A percentile compares a stretch with the other conserved stretches of the same genome.
Conservation (phyloP, 2,113 vertebrate species). For the Ptyas mucosa region DNA sequence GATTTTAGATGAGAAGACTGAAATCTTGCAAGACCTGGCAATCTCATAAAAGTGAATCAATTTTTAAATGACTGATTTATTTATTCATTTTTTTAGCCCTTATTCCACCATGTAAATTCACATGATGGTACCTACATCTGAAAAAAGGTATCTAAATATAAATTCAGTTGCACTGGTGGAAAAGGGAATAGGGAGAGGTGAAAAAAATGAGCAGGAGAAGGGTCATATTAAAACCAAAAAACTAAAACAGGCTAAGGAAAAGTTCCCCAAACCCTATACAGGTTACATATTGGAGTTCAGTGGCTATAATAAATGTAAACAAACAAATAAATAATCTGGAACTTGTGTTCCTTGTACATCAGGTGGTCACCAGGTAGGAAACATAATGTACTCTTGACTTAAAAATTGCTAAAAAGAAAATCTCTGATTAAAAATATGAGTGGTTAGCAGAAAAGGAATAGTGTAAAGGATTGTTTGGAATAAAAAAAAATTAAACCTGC, state of each 20-base stretch:
- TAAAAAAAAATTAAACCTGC: not conserved
- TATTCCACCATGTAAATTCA: too few species aligned
- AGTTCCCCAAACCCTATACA: not conserved
- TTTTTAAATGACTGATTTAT: too few species aligned
- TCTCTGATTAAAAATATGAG: not conserved
- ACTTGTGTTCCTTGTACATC: not conserved
- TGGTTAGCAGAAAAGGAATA: not conserved
- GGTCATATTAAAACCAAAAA: not conserved
- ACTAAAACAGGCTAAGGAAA: not conserved
- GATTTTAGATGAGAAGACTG: too few species aligned
- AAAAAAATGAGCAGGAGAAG: not conserved
- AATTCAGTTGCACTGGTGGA: too few species aligned
- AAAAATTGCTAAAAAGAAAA: not conserved
- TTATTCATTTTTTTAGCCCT: too few species aligned
- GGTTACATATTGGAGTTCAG: not conserved
- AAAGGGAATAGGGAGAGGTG: not conserved
- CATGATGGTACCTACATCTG: too few species aligned
- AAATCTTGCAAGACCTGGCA: too few species aligned
- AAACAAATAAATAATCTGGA: not conserved
- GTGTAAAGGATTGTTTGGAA: not conserved
- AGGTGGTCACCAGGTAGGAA: not conserved
- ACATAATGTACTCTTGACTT: not conserved
- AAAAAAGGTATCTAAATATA: too few species aligned
- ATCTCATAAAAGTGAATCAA: too few species aligned
- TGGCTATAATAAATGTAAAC: not conserved